Evolutionary conservation across 2,888 invertebrate genomes (phyloP).

Genomic region (Orthosia incerta): DNA sequence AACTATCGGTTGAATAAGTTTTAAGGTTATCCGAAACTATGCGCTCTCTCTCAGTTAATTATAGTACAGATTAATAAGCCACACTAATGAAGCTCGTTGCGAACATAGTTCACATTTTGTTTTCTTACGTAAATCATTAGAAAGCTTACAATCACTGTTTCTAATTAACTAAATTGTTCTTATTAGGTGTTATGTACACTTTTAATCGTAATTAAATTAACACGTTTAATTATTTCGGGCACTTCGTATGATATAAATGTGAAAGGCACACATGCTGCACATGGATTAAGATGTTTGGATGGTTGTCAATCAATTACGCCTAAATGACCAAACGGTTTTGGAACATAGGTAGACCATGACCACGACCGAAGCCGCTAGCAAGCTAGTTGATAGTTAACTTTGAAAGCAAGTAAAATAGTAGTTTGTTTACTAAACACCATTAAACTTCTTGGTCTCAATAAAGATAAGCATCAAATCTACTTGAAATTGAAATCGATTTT

Average conservation of each 20-base stretch:
- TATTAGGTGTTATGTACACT: background rate
- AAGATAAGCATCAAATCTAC: constrained; percentile 13
- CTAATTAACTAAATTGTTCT: constrained; percentile 27
- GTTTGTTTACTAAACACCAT: constrained; percentile 14
- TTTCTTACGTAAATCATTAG: constrained; percentile 49
- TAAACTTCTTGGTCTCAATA: background rate
- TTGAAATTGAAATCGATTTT: constrained; percentile 28
- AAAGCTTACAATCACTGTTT: constrained; percentile 43
- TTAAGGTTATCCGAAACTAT: constrained; percentile 56
- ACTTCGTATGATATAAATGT: background rate
- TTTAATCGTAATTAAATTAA: constrained; percentile 13
- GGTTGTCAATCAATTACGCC: too few relatives aligned
- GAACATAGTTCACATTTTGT: constrained; percentile 44
- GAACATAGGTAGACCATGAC: too few relatives aligned
- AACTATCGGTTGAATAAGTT: constrained; percentile 56
- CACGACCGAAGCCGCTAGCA: background rate
- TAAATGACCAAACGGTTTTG: too few relatives aligned
- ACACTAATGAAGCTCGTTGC: constrained; percentile 47
- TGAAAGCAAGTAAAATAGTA: background rate
- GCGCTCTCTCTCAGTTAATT: constrained; percentile 65
- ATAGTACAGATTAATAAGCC: constrained; percentile 57
- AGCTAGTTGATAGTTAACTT: constrained; percentile 1
- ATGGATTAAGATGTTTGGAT: too few relatives aligned
- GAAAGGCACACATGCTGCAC: background rate
- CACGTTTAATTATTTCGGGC: background rate